Percentiles rank a stretch among this genome's conserved stretches.
Conservation (phyloP, 1,140 invertebrate species). For the Trichomalopsis sarcophagae region DNA sequence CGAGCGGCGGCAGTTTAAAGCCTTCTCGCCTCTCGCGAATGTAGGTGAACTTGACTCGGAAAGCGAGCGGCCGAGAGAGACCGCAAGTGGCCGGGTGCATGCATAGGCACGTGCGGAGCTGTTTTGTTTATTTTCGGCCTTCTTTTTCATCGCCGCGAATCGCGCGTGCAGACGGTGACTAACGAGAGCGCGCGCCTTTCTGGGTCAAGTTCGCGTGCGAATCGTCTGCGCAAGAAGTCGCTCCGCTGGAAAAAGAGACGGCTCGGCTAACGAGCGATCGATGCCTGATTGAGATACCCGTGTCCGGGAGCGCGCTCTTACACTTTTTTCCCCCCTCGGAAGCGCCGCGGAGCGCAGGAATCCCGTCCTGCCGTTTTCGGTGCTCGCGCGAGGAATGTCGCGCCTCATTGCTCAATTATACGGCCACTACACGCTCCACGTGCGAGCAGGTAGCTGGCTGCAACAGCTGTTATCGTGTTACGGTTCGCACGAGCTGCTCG, state of each 20-base stretch:
- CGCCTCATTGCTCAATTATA: not conserved
- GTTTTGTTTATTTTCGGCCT: not conserved
- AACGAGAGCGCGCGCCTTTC: not conserved
- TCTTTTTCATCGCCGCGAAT: not conserved
- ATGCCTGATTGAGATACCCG: constrained; percentile 64
- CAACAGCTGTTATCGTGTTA: constrained; percentile 72
- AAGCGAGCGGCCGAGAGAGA: constrained; percentile 30
- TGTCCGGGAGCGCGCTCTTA: constrained; percentile 51
- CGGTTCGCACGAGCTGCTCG: constrained; percentile 70
- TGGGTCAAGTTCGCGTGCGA: constrained; percentile 37
- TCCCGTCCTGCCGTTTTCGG: constrained; percentile 46
- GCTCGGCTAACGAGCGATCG: constrained; percentile 65
- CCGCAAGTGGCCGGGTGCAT: constrained; percentile 29
- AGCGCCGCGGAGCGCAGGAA: not conserved
- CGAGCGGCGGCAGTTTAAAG: constrained; percentile 49
- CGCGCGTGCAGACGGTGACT: not conserved
- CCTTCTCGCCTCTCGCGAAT: constrained; percentile 48
- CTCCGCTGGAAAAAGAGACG: constrained; percentile 27
- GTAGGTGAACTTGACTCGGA: constrained; percentile 56
- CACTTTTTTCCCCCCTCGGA: constrained; percentile 27
- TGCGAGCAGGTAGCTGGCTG: constrained; percentile 29
- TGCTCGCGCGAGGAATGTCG: not conserved
- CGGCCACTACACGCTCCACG: not conserved
- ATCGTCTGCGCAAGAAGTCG: constrained; percentile 4
- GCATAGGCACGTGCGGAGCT: not conserved